Evolutionary conservation across 2,888 invertebrate genomes (phyloP), one percentile per base, ranked within the genome.

Genomic region (Lydus trimaculatus): DNA sequence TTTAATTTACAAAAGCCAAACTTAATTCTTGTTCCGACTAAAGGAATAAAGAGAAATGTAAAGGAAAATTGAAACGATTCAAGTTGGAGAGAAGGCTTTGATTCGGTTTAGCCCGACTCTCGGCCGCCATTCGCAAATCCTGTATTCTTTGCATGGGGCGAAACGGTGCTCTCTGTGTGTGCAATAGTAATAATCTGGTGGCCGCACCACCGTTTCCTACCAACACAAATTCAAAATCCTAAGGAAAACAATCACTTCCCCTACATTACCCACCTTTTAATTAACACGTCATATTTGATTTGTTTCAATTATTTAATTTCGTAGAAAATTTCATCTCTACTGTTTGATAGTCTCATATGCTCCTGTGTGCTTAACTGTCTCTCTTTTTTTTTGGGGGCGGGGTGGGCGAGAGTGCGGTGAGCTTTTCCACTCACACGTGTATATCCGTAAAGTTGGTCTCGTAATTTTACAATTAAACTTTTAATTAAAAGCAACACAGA

Each of bases 1-100:
- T 86, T 86, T 86, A 86, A 86, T 86, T 86, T 86, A 86, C 86
- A 86, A 86, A 86, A 86, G 86, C 86, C 86, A 86, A 86, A 86
- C 86, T 86, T 86, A 86, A 86, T 86, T 86, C 86, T 86, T 86
- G 86, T 86, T 86, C 85, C 84, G 84, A 84, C 84, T 85, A 84
- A 84, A 84, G 85, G 85, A 86, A 85, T 86, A 85, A 85, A 85
- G 86, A 85, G 86, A 86, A 86, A 86, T 86, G 86, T 85, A 84
- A 84, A 84, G 86, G 86, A 86, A 86, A 86, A 86, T 86, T 86
- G 86, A 86, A 86, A 86, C 85, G 85, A 85, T 85, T 86, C 85
- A 84, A 84, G 82, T 83, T 81, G 81, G 71, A 52, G 71, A 52
- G 52, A 73, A 79, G 81, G 83, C 84, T 85, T 84, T 85, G 85